Evolutionary conservation across 2,888 invertebrate species (phyloP).

Genomic region (Polyploca ridens): DNA sequence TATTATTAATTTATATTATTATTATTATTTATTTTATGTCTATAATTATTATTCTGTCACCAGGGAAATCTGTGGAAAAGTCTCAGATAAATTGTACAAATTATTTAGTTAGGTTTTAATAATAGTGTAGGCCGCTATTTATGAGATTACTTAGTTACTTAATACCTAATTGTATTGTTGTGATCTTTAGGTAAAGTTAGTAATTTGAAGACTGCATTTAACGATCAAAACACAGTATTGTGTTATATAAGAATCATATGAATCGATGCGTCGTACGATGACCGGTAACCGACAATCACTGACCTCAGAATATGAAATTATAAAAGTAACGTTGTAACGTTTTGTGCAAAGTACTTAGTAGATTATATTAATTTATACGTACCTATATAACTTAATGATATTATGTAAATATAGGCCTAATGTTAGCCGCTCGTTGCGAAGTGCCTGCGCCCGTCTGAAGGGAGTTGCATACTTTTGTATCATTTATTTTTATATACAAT

Average conservation of each 20-base stretch:
- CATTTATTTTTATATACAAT: conserved; percentile 77
- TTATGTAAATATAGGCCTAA: conserved; percentile 77
- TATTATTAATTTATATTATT: conserved; percentile 79
- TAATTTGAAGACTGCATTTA: conserved; percentile 79
- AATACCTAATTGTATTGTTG: conserved; percentile 74
- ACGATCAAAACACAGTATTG: conserved; percentile 42
- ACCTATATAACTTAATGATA: conserved; percentile 69
- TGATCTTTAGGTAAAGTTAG: conserved; percentile 73
- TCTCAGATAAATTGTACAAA: conserved; percentile 81
- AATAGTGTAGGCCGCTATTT: conserved; percentile 75
- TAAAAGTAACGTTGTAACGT: conserved; percentile 70
- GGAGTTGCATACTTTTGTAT: conserved; percentile 60
- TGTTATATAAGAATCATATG: conserved; percentile 47
- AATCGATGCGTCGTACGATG: conserved; percentile 41
- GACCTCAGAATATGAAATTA: conserved; percentile 67
- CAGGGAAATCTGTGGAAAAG: conserved; percentile 61
- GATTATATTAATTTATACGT: conserved; percentile 82
- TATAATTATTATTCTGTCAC: conserved; percentile 70
- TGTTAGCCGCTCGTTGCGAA: conserved; percentile 39
- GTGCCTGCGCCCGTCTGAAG: conserved; percentile 46
- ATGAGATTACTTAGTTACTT: conserved; percentile 81
- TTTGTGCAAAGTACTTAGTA: conserved; percentile 84
- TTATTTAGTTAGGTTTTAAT: conserved; percentile 72
- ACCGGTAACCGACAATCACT: conserved; percentile 29
- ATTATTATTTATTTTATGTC: conserved; percentile 80